Evolutionary conservation across 2,888 invertebrate genomes (phyloP).

Genomic region (Aromia moschata): DNA sequence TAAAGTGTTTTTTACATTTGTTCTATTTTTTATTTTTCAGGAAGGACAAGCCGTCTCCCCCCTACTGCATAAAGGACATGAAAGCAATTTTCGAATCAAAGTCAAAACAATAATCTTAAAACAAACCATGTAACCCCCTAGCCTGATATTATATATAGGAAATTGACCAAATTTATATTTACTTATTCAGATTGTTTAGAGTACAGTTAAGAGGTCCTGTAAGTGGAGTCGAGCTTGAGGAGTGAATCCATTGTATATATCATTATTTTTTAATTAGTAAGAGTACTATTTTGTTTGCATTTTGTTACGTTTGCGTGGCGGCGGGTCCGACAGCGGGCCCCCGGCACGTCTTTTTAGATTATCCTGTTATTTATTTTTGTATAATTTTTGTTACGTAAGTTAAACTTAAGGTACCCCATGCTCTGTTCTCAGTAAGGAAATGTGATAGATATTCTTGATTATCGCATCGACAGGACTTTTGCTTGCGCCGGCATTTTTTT

Average conservation of each 20-base stretch:
- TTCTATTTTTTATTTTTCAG: conserved; percentile 64
- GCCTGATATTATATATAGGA: conserved; percentile 31
- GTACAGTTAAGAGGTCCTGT: conserved; percentile 11
- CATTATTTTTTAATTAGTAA: conserved; percentile 18
- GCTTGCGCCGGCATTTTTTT: conserved; percentile 15
- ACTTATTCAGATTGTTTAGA: conserved; percentile 26
- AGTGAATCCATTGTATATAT: conserved; percentile 28
- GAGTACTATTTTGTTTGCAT: conserved; percentile 19
- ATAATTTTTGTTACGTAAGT: conserved; percentile 31
- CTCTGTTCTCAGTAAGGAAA: conserved; percentile 20
- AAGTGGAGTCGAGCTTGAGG: conserved; percentile 15
- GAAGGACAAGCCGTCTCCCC: conserved; percentile 74
- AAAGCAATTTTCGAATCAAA: conserved; percentile 84
- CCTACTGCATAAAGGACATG: conserved; percentile 81
- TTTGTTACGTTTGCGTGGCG: conserved; percentile 14
- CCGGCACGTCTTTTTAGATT: conserved; percentile 5
- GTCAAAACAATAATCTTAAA: conserved; percentile 61
- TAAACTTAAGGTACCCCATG: conserved; percentile 23
- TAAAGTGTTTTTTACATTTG: too few species aligned
- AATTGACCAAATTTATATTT: conserved; percentile 42
- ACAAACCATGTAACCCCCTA: conserved; percentile 17
- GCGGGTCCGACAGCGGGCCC: background rate
- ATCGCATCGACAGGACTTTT: conserved; percentile 18
- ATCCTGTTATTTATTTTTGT: conserved; percentile 32
- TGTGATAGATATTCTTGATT: conserved; percentile 30